A percentile compares a stretch with the other conserved stretches of the same genome.
Evolutionary conservation across 2,797 vertebrate species (phyloP).

Genomic region (Oryzias sinensis): DNA sequence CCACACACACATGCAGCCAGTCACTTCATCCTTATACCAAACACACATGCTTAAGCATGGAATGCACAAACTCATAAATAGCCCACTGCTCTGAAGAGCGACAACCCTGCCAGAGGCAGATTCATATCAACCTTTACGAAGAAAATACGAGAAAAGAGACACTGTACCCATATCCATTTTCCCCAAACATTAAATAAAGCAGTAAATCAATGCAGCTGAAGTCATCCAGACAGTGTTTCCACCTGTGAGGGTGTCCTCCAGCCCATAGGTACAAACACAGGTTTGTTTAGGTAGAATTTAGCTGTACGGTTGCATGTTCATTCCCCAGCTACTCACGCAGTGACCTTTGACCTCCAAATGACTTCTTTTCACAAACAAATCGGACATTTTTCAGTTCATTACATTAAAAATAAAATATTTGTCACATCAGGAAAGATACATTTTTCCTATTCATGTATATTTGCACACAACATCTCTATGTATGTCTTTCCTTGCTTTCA

Average conservation of each 20-base stretch:
- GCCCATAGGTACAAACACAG: constrained; percentile 46
- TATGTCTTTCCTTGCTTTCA: background rate
- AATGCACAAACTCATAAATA: constrained; percentile 42
- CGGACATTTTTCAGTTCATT: constrained; percentile 48
- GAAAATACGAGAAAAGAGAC: constrained; percentile 13
- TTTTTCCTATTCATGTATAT: constrained; percentile 10
- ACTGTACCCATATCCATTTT: constrained; percentile 7
- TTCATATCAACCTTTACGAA: constrained; percentile 2
- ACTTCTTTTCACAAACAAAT: constrained; percentile 40
- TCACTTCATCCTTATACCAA: background rate
- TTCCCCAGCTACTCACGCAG: constrained; percentile 47
- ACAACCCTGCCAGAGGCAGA: constrained; percentile 25
- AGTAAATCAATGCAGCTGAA: constrained; percentile 9
- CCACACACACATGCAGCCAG: constrained; percentile 42
- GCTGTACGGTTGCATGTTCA: constrained; percentile 51
- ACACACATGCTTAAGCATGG: constrained; percentile 13
- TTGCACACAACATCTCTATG: background rate
- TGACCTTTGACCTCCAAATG: constrained; percentile 49
- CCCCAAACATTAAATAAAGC: background rate
- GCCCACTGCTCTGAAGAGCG: constrained; percentile 7
- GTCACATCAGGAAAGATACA: constrained; percentile 18
- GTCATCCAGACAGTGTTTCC: constrained; percentile 39
- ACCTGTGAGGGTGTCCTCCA: constrained; percentile 49
- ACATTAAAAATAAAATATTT: constrained; percentile 12
- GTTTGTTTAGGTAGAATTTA: constrained; percentile 69